Conservation (phyloP, 2,797 vertebrate species). For the Lophius americanus region DNA sequence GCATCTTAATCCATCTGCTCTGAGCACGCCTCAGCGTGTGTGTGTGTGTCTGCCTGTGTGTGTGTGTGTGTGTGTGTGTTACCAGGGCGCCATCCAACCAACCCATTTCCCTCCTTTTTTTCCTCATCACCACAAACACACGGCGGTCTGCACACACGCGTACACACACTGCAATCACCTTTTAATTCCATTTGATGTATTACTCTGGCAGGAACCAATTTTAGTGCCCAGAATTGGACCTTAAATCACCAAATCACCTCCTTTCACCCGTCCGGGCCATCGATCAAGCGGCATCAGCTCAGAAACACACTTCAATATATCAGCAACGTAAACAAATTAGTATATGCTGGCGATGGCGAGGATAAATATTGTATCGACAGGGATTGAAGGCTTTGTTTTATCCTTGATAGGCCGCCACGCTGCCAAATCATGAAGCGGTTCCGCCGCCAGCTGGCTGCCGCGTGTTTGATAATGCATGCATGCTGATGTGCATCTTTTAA, state of each 20-base stretch:
- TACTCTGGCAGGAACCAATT: slow-evolving; percentile 83
- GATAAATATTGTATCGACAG: slow-evolving; percentile 74
- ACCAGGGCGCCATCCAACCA: slow-evolving; percentile 40
- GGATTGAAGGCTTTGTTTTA: slow-evolving; percentile 60
- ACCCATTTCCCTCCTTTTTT: slow-evolving; percentile 36
- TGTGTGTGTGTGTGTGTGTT: slow-evolving; percentile 24
- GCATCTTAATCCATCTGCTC: slow-evolving; percentile 54
- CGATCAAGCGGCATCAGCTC: slow-evolving; percentile 62
- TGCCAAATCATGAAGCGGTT: slow-evolving; percentile 36
- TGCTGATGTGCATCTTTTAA: slow-evolving; percentile 37
- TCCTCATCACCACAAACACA: slow-evolving; percentile 19
- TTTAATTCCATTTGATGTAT: slow-evolving; percentile 86
- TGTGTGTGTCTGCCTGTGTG: slow-evolving; percentile 5
- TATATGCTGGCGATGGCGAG: slow-evolving; percentile 47
- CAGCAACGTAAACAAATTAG: slow-evolving; percentile 80
- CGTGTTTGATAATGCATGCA: slow-evolving; percentile 11
- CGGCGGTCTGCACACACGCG: slow-evolving; percentile 1
- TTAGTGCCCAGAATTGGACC: slow-evolving; percentile 79
- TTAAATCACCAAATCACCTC: slow-evolving; percentile 84
- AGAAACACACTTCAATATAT: slow-evolving; percentile 61
- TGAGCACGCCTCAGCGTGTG: not conserved
- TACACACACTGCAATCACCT: slow-evolving; percentile 70
- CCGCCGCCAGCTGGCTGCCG: slow-evolving; percentile 38
- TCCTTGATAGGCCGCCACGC: slow-evolving; percentile 58
- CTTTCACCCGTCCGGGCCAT: slow-evolving; percentile 65